Evolutionary conservation across 2,113 vertebrate genomes (phyloP).

Genomic region (Amphilophus citrinellus): DNA sequence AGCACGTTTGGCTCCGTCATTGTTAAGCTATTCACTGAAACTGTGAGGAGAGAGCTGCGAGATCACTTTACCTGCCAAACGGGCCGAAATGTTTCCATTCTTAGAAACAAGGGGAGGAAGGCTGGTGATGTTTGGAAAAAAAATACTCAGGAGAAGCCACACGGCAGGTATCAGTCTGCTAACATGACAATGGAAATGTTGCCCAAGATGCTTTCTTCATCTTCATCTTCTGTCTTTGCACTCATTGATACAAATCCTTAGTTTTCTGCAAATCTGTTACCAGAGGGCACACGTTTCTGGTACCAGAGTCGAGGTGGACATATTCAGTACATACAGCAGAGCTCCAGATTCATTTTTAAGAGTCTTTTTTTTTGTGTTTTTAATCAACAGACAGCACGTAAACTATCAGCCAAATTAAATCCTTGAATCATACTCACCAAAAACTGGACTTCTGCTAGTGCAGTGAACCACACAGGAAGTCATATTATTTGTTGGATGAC

Average conservation of each 20-base stretch:
- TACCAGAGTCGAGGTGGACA: neutral
- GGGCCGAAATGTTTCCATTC: neutral
- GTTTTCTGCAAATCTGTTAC: neutral
- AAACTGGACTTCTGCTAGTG: neutral
- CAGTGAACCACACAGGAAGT: neutral
- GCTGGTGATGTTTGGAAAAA: neutral
- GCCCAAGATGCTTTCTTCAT: neutral
- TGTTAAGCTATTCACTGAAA: neutral
- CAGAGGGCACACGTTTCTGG: neutral
- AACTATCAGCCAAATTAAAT: too few relatives aligned
- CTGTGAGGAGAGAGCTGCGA: neutral
- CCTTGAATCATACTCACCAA: too few relatives aligned
- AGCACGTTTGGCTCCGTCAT: neutral
- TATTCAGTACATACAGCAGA: neutral
- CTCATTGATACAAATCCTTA: neutral
- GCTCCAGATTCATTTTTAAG: neutral
- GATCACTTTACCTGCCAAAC: neutral
- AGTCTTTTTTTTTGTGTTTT: too few relatives aligned
- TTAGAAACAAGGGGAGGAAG: neutral
- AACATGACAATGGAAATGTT: neutral
- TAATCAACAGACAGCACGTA: too few relatives aligned
- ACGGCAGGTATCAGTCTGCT: neutral
- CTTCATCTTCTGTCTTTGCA: neutral
- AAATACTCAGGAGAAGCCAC: neutral
- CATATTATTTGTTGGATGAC: neutral